Base-by-base conservation (phyloP, 2,888 invertebrate genomes). In the Nysson spinosus region DNA sequence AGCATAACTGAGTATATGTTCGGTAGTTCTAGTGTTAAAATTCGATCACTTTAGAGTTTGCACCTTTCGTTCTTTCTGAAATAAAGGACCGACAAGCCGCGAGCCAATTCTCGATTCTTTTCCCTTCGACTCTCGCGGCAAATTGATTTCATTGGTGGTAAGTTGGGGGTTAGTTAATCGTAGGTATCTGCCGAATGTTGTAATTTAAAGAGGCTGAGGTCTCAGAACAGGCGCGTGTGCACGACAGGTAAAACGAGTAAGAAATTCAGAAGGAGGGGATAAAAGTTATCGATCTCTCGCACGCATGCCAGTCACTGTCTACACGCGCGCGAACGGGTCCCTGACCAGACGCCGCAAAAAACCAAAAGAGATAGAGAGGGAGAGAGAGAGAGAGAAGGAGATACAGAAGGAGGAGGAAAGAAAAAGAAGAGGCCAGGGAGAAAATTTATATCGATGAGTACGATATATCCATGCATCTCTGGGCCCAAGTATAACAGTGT, bases 271-370 rank as follows among this genome's bases (percentile, higher is more conserved):
- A 12, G 42, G 39, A 58, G 30, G 50, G n/a, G 44, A 57, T 52
- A 47, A 57, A 61, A 39, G 32, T 72, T 64, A 73, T 73, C 70
- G 74, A 73, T 70, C 70, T 63, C 56, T 52, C 44, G 57, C 57
- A 61, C 66, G 51, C 63, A 58, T 60, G 57, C 46, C 61, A 61
- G 51, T 57, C 61, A 39, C 30, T 16, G 50, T 50, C 44, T 61
- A 49, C 52, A 56, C 55, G 62, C 52, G 52, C 55, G 62, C 58
- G 44, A 62, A 16, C 50, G 4, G 39, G 43, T 49, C 35, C 28
- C 42, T 34, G 39, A 40, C 28, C 30, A 42, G 35, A 20, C 52
- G 24, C 20, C 5, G 37, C 28, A 16, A 35, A 37, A 40, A n/a
- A n/a, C n/a, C n/a, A n/a, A n/a, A n/a, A n/a, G n/a, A n/a, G n/a